phyloP scores from a whole-genome alignment of 2,113 vertebrate genomes.

The Nycticryphes semicollaris region DNA sequence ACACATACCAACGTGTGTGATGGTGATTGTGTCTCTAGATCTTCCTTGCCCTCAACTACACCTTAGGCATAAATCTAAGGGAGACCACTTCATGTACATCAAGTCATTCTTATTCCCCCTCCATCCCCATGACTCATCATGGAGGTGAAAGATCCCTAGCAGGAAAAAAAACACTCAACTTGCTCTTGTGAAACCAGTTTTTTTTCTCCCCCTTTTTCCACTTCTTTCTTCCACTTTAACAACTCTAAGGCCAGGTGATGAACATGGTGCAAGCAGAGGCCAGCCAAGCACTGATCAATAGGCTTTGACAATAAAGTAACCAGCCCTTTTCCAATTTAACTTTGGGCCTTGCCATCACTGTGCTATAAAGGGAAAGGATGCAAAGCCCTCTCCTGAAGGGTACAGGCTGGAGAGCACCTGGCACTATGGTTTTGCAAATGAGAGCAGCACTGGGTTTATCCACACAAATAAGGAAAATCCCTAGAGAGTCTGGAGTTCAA shows the following conservation, averaged over 20 bases:
- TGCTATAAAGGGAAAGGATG: neutral
- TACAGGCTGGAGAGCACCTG: neutral
- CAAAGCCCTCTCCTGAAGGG: neutral
- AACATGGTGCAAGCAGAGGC: neutral
- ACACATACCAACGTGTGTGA: accelerated
- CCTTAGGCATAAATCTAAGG: neutral
- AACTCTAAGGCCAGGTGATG: neutral
- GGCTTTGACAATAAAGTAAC: neutral
- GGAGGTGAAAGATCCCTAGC: neutral
- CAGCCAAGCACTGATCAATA: slow-evolving; percentile 18
- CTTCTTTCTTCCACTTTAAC: neutral
- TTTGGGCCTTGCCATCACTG: neutral
- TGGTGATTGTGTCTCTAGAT: accelerated
- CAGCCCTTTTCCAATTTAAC: neutral
- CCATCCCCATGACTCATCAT: neutral
- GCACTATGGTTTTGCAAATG: neutral
- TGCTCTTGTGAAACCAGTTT: neutral
- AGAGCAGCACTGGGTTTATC: neutral
- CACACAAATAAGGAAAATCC: neutral
- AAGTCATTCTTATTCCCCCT: neutral
- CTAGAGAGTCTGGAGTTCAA: neutral
- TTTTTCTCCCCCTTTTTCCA: neutral
- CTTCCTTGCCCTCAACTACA: neutral
- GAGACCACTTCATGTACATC: accelerated
- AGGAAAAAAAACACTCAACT: neutral